Evolutionary conservation across 2,113 vertebrate species (phyloP).

Genomic region (Paracyprichromis sp.): DNA sequence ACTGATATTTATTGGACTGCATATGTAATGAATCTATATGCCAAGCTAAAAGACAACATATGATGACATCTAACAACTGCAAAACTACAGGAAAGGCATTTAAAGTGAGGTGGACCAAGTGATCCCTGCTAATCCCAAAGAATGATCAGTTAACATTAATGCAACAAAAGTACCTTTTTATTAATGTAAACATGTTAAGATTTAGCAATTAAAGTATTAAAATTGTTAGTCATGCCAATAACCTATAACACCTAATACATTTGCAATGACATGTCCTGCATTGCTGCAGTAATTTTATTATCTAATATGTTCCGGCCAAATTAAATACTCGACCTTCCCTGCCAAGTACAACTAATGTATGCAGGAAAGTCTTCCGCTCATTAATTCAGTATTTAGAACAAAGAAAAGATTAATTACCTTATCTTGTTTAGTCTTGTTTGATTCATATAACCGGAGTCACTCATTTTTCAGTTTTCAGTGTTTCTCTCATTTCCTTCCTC

Average conservation of each 20-base stretch:
- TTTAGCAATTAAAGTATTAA: neutral
- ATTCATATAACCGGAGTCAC: neutral
- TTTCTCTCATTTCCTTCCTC: neutral
- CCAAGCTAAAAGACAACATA: neutral
- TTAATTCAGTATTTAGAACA: neutral
- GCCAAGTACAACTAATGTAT: neutral
- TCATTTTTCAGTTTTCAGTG: neutral
- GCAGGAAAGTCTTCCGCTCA: neutral
- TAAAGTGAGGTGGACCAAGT: neutral
- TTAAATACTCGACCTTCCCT: neutral
- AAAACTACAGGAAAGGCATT: neutral
- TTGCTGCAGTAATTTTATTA: neutral
- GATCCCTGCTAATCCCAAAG: neutral
- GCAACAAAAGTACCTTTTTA: neutral
- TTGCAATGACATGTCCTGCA: neutral
- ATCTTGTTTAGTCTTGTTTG: neutral
- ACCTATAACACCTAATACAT: neutral
- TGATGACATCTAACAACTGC: neutral
- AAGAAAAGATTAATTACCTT: neutral
- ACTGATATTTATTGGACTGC: neutral
- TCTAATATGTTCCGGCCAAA: neutral
- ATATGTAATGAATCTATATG: neutral
- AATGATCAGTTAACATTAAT: neutral
- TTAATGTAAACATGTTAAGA: neutral
- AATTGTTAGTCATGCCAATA: neutral